phyloP scores from a whole-genome alignment of 2,113 vertebrate species.

The Pycnonotus jocosus region DNA sequence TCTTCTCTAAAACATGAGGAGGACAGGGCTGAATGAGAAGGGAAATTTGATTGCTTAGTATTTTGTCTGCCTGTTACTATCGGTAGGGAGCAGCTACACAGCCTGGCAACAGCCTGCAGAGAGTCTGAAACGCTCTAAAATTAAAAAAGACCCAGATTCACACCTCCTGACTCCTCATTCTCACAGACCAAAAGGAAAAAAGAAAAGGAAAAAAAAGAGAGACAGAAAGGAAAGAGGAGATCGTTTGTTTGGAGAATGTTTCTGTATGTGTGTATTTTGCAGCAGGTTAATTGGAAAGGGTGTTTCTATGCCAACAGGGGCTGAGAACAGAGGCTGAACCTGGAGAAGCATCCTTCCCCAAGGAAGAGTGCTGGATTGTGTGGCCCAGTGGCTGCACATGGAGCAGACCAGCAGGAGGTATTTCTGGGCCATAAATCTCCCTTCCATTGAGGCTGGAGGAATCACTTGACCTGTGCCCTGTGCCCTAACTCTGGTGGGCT shows the following conservation, averaged over 20 bases:
- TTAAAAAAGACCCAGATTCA: background rate
- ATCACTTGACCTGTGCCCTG: background rate
- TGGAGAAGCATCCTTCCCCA: background rate
- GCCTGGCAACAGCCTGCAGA: background rate
- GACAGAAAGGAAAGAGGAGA: background rate
- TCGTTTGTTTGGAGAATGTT: background rate
- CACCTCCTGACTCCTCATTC: background rate
- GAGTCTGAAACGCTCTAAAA: conserved; percentile 3
- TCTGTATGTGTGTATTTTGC: background rate
- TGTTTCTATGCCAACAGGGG: conserved; percentile 49
- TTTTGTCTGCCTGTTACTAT: conserved; percentile 22
- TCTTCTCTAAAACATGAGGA: background rate
- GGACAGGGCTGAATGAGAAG: background rate
- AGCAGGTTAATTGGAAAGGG: conserved; percentile 33
- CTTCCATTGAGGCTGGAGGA: background rate
- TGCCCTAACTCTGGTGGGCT: background rate
- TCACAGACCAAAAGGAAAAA: background rate
- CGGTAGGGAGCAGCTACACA: background rate
- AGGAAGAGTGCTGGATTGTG: background rate
- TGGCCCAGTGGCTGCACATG: background rate
- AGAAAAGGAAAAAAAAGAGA: background rate
- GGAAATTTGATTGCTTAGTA: conserved; percentile 7
- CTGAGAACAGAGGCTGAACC: conserved; percentile 11
- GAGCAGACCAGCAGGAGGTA: background rate
- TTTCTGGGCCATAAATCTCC: background rate